Conservation (phyloP, 2,888 invertebrate genomes). For the Amphipoea lucens region DNA sequence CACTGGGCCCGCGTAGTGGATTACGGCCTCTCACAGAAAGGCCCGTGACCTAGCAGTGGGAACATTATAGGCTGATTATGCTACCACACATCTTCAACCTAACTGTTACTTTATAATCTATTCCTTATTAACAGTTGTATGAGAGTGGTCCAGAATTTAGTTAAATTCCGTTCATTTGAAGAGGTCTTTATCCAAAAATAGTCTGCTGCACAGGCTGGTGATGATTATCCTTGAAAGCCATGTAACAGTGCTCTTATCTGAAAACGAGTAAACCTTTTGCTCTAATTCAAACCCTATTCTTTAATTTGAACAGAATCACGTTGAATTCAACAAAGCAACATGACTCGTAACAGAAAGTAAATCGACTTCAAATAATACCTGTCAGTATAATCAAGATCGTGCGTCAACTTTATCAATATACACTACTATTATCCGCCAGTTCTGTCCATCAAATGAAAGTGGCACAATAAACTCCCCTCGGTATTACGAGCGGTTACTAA, state of each 20-base stretch:
- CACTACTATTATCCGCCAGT: conserved; percentile 35
- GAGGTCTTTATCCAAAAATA: not conserved
- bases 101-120: too few species aligned
- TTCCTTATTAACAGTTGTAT: too few species aligned
- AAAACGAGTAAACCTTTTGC: not conserved
- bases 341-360: conserved; percentile 3
- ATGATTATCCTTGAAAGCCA: not conserved
- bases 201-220: too few species aligned
- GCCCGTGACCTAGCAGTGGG: too few species aligned
- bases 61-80: not conserved
- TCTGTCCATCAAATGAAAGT: conserved; percentile 53
- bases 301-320: not conserved
- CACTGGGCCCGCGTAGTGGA: not conserved
- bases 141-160: too few species aligned
- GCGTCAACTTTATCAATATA: conserved; percentile 34
- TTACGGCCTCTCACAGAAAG: not conserved
- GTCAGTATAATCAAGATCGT: conserved; percentile 50
- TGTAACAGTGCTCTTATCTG: not conserved
- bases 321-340: not conserved
- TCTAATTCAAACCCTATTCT: not conserved
- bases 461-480: conserved; percentile 50
- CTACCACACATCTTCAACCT: not conserved
- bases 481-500: conserved; percentile 48
- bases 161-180: not conserved
- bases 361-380: conserved; percentile 29